phyloP scores from a whole-genome alignment of 2,797 vertebrate species.

The Pogonophryne albipinna region DNA sequence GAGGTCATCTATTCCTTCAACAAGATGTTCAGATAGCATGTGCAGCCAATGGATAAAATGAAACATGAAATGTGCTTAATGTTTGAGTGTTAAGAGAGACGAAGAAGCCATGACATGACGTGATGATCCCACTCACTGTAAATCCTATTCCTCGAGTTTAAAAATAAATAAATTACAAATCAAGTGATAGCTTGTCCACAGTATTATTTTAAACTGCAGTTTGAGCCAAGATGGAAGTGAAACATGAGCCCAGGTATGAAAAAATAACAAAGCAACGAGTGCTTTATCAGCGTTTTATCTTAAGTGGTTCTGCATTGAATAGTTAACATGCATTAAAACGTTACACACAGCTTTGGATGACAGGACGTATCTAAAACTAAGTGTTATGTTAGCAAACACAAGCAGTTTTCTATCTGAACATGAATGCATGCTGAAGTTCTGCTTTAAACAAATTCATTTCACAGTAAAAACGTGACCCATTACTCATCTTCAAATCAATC shows the following conservation, averaged over 20 bases:
- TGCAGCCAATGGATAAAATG: constrained; percentile 16
- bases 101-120: constrained; percentile 20
- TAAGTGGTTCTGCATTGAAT: constrained; percentile 40
- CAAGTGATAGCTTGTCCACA: background rate
- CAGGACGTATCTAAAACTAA: constrained; percentile 28
- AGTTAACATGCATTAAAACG: constrained; percentile 62
- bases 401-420: constrained; percentile 32
- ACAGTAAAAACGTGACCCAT: constrained; percentile 64
- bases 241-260: background rate
- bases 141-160: too few species aligned
- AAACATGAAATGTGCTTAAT: constrained; percentile 18
- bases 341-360: constrained; percentile 49
- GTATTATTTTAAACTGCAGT: background rate
- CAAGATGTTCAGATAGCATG: background rate
- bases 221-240: background rate
- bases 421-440: constrained; percentile 36
- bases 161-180: background rate
- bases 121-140: background rate
- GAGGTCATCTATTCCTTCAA: background rate
- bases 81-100: background rate
- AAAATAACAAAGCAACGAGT: constrained; percentile 41
- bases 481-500: constrained; percentile 17
- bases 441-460: constrained; percentile 41
- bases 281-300: constrained; percentile 65
- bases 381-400: constrained; percentile 40